These are phyloP conservation scores for Aphelocoma coerulescens DNA, from an alignment of 2,113 vertebrate species.

Conservation along the genomic window DNA sequence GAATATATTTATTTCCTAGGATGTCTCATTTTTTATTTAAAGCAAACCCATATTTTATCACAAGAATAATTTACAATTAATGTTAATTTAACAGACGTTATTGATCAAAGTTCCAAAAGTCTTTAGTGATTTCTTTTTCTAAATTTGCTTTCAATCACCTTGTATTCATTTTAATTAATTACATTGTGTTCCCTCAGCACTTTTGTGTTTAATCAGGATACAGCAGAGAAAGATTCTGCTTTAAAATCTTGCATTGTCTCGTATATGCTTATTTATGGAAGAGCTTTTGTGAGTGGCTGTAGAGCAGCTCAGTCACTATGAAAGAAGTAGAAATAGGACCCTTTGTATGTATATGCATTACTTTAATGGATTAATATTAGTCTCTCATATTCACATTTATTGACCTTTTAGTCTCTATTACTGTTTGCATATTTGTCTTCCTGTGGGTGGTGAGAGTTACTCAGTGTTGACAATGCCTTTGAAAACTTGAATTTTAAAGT, in stretches of 20 bases:
- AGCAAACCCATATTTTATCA: neutral
- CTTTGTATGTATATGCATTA: neutral
- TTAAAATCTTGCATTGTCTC: neutral
- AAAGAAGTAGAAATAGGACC: neutral
- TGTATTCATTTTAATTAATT: constrained; percentile 3
- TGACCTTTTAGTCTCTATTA: neutral
- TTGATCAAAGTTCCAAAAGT: neutral
- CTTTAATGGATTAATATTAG: neutral
- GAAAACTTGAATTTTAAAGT: neutral
- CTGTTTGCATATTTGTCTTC: neutral
- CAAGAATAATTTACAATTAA: neutral
- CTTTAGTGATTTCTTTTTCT: neutral
- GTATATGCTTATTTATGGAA: neutral
- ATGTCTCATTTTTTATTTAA: neutral
- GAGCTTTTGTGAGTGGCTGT: neutral
- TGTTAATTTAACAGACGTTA: neutral
- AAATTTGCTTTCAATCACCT: neutral
- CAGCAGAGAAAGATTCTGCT: neutral
- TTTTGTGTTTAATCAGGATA: neutral
- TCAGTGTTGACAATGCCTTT: neutral
- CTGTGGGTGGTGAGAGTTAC: neutral
- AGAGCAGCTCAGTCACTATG: neutral
- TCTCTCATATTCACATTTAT: neutral
- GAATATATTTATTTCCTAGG: neutral
- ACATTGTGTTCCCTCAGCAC: neutral